Evolutionary conservation across 2,888 invertebrate species (phyloP).

Genomic region (Pterostichus madidus): DNA sequence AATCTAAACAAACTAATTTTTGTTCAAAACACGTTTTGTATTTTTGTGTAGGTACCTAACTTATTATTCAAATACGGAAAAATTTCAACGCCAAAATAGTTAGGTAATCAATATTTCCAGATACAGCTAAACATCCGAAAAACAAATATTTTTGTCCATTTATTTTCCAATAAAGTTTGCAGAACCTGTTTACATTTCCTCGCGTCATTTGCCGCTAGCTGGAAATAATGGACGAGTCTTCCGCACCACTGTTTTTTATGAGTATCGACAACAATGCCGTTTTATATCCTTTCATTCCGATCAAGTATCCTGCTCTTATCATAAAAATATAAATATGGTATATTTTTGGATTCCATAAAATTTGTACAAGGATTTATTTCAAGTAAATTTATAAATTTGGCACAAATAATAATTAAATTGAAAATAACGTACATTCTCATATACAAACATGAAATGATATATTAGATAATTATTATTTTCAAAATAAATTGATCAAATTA

Average conservation of each 20-base stretch:
- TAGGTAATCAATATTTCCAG: neutral
- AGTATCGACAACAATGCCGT: neutral
- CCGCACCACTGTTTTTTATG: constrained; percentile 6
- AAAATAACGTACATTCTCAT: too few species aligned
- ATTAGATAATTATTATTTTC: too few species aligned
- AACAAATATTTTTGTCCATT: constrained; percentile 7
- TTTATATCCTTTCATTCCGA: constrained; percentile 7
- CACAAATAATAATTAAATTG: too few species aligned
- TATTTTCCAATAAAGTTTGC: constrained; percentile 3
- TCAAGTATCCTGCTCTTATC: neutral
- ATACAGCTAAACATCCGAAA: neutral
- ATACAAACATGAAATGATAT: too few species aligned
- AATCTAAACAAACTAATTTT: too few species aligned
- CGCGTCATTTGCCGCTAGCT: neutral
- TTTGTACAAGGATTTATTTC: too few species aligned
- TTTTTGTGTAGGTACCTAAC: too few species aligned
- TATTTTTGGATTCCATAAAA: too few species aligned
- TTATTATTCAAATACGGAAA: neutral
- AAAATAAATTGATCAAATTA: too few species aligned
- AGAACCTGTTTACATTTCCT: neutral
- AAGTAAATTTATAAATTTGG: too few species aligned
- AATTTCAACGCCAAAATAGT: neutral
- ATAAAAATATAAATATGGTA: too few species aligned
- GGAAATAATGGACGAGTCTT: neutral
- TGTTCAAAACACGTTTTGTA: too few species aligned